A percentile compares a stretch with the other conserved stretches of the same genome.
Evolutionary conservation across 2,888 invertebrate genomes (phyloP).

Genomic region (Uropetala carovei): DNA sequence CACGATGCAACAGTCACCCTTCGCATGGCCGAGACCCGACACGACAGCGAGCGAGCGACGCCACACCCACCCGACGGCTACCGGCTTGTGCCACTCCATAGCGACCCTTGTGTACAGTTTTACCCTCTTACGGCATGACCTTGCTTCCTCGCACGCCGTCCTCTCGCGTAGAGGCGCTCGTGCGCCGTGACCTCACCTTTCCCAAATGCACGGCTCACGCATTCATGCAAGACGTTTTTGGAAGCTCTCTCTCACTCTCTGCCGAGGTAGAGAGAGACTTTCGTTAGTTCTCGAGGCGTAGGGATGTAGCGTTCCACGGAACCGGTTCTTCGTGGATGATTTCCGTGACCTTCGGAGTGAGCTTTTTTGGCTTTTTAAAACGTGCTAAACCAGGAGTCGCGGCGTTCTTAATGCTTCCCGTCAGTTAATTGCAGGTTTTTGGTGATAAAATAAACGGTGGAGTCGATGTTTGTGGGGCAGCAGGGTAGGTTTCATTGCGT

Average conservation of each 20-base stretch:
- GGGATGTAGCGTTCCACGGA: neutral
- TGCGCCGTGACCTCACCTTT: conserved; percentile 58
- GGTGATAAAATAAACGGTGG: neutral
- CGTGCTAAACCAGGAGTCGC: neutral
- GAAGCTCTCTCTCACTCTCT: no score
- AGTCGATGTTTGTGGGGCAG: neutral
- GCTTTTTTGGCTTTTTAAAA: neutral
- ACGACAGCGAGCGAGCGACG: neutral
- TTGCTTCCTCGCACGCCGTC: conserved; percentile 35
- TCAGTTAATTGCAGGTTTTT: neutral
- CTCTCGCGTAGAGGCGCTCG: conserved; percentile 55
- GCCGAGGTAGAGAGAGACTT: neutral
- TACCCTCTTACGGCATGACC: conserved; percentile 55
- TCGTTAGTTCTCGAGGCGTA: neutral
- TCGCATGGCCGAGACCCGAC: neutral
- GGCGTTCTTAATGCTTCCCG: neutral
- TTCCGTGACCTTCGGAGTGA: neutral
- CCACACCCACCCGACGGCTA: conserved; percentile 49
- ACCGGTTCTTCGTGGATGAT: conserved; percentile 36
- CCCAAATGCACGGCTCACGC: conserved; percentile 32
- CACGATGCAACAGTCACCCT: neutral
- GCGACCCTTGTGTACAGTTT: conserved; percentile 33
- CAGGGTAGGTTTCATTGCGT: neutral
- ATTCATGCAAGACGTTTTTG: neutral
- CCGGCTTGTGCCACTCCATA: conserved; percentile 40